Base-by-base conservation (phyloP, 2,113 vertebrate genomes). In the Anseranas semipalmata region DNA sequence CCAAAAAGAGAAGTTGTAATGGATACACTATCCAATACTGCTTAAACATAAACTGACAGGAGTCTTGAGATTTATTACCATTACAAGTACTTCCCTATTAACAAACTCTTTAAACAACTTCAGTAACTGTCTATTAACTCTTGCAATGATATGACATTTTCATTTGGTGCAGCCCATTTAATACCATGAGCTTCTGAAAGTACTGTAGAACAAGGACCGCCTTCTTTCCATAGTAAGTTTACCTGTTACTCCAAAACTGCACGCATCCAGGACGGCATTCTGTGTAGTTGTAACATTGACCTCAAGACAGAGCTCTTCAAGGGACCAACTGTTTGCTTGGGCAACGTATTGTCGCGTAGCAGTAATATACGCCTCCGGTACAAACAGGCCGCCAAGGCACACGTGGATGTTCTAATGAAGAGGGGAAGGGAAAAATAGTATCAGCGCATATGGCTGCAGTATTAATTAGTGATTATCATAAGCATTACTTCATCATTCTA, bases 221-320 rank as follows among this genome's bases (percentile, higher is more conserved):
- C 32, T 55, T 22, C 12, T 58, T 87, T 77, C 63, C 41, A 46
- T 18, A 7, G 0, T 12, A 33, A 19, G 45, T 96, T 97, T 95
- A 99, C 99, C 99, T 96, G 99, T 99, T 95, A 99, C 99, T 89
- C 99, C 99, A 14, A 99, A 99, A 97, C 99, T 99, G 98, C 99
- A 99, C 1, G 99, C 99, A 10, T 99, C 99, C 76, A 99, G 98
- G 3, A 98, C 90, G 3, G 99, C 98, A 0, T 98, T 98, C 97
- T 99, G 99, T 1, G 98, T 98, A 3, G 98, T 98, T 58, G 99
- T 99, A 87, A 99, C 99, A 2, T 98, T 99, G 95, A 99, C 99
- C 96, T 99, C 99, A 22, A 99, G 98, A 76, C 98, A 99, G 30
- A 99, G 99, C 81, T 99, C 99, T 95, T 99, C 99, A 96, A 99